These are phyloP conservation scores for Tetramorium alpestre DNA, from an alignment of 1,140 invertebrate genomes.

Conservation along the genomic window DNA sequence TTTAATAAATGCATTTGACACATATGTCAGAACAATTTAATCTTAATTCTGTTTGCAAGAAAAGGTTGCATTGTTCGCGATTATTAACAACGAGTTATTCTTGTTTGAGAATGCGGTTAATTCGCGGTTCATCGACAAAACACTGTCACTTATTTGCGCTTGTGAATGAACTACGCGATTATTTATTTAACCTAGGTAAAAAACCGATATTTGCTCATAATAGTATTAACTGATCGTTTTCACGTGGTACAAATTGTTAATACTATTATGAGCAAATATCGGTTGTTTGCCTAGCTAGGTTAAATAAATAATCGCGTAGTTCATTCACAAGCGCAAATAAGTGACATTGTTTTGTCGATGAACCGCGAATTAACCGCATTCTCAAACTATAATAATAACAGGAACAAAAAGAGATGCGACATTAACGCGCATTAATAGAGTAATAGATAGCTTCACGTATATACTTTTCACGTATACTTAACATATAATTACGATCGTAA, in stretches of 20 bases:
- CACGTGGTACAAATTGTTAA: slow-evolving; percentile 13
- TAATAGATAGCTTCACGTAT: too few species aligned
- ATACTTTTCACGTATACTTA: too few species aligned
- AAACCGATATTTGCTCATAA: background rate
- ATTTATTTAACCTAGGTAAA: background rate
- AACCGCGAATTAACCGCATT: slow-evolving; percentile 31
- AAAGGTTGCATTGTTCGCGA: background rate
- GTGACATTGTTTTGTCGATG: slow-evolving; percentile 21
- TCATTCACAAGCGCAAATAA: background rate
- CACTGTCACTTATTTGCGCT: background rate
- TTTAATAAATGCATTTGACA: slow-evolving; percentile 14
- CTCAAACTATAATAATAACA: background rate
- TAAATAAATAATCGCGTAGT: background rate
- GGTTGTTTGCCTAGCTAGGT: background rate
- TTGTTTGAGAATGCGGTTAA: slow-evolving; percentile 8
- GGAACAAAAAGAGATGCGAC: too few species aligned
- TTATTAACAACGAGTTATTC: background rate
- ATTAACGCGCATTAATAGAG: too few species aligned
- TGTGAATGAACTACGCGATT: background rate
- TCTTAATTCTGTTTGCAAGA: background rate
- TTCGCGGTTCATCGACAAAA: slow-evolving; percentile 23
- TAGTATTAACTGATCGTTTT: background rate
- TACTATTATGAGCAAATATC: background rate
- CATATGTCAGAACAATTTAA: background rate
- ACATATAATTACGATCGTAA: too few species aligned